Percentiles rank a stretch among this genome's conserved stretches.
phyloP scores from a whole-genome alignment of 2,797 vertebrate genomes.

The Buceros bicornis region DNA sequence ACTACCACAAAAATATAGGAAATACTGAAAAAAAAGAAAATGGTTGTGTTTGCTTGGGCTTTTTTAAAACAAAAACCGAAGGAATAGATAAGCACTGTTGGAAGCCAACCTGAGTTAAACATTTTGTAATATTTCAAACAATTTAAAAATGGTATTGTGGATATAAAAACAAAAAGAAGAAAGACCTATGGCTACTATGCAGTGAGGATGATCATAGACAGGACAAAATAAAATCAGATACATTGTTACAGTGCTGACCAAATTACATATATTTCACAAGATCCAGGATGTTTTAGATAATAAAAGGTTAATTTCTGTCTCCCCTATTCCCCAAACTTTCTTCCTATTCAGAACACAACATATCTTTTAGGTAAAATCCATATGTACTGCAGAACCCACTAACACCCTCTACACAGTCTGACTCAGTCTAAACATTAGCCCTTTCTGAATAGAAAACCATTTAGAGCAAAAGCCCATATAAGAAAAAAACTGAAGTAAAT shows the following conservation, averaged over 20 bases:
- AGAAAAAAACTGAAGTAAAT: background rate
- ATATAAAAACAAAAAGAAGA: background rate
- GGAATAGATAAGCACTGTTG: background rate
- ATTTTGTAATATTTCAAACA: background rate
- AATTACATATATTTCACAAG: background rate
- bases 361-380: background rate
- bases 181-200: background rate
- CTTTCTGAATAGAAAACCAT: background rate
- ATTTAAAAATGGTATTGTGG: background rate
- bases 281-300: background rate
- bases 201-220: background rate
- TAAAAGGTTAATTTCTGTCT: background rate
- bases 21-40: background rate
- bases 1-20: background rate
- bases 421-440: background rate
- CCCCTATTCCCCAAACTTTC: background rate
- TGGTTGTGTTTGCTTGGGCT: too few species aligned
- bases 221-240: background rate
- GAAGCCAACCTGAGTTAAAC: background rate
- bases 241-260: background rate
- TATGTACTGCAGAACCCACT: background rate
- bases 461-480: background rate
- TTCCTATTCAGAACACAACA: background rate
- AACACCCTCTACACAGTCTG: background rate
- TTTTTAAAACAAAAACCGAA: background rate